These are phyloP conservation scores for Anser cygnoides DNA, from an alignment of 2,113 vertebrate genomes.

Conservation along the genomic window DNA sequence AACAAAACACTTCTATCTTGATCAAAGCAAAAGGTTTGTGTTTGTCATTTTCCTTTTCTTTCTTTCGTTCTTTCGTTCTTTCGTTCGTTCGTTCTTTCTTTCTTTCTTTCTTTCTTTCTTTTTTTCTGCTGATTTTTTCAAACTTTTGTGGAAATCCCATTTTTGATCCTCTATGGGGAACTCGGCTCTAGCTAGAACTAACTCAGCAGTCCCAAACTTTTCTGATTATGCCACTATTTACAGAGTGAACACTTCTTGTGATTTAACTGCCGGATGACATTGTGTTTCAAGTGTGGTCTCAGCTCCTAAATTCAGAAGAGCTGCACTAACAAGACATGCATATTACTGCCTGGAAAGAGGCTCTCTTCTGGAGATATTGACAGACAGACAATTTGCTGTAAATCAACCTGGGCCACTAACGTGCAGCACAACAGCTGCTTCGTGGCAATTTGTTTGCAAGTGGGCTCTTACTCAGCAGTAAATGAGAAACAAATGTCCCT, in stretches of 20 bases:
- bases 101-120: not conserved
- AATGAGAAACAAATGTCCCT: not conserved
- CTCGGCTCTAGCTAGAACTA: not conserved
- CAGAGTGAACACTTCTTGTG: not conserved
- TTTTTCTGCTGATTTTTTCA: not conserved
- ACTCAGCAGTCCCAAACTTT: not conserved
- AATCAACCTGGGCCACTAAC: slow-evolving; percentile 10
- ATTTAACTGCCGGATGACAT: not conserved
- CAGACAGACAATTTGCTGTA: slow-evolving; percentile 26
- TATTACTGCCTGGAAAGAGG: slow-evolving; percentile 11
- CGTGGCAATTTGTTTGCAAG: slow-evolving; percentile 27
- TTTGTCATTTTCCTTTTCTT: not conserved
- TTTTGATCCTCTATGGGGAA: not conserved
- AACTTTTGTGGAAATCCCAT: not conserved
- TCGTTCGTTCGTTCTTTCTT: not conserved
- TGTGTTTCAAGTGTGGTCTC: slow-evolving; percentile 1
- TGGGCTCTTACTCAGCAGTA: slow-evolving; percentile 2
- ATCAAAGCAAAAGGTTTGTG: not conserved
- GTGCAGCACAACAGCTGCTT: not conserved
- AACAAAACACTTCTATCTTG: not conserved
- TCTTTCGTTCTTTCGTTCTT: not conserved
- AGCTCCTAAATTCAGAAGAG: slow-evolving; percentile 28
- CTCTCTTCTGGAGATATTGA: slow-evolving; percentile 10
- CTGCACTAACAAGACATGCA: not conserved
- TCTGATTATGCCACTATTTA: not conserved